Evolutionary conservation across 2,797 vertebrate genomes (phyloP).

Genomic region (Aeoliscus strigatus): DNA sequence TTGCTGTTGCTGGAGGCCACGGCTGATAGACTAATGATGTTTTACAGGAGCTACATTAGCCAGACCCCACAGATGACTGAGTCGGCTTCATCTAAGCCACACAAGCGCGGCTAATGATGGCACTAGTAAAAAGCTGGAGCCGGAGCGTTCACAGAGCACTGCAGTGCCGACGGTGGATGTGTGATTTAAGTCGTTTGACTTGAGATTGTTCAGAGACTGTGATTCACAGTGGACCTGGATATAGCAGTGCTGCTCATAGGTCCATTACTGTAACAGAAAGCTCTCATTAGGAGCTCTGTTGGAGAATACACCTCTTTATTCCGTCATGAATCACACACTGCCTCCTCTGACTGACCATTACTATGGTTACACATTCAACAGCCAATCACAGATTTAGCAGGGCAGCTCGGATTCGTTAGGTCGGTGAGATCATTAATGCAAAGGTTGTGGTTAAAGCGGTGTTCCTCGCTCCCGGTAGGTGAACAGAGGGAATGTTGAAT

Average conservation of each 20-base stretch:
- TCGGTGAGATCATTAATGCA: conserved; percentile 28
- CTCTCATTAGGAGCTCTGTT: conserved; percentile 30
- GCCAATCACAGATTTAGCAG: conserved; percentile 35
- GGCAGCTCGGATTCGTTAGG: conserved; percentile 27
- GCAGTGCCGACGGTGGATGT: conserved; percentile 23
- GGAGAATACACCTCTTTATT: conserved; percentile 38
- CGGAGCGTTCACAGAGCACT: conserved; percentile 17
- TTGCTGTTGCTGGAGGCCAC: conserved; percentile 54
- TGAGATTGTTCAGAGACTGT: conserved; percentile 24
- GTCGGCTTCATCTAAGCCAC: conserved; percentile 46
- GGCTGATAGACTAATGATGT: conserved; percentile 68
- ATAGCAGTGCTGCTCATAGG: conserved; percentile 19
- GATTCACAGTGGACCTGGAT: conserved; percentile 21
- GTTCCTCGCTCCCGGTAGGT: conserved; percentile 27
- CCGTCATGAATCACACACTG: conserved; percentile 38
- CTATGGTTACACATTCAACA: conserved; percentile 50
- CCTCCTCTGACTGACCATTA: conserved; percentile 41
- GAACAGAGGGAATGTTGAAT: conserved; percentile 46
- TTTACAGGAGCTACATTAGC: conserved; percentile 65
- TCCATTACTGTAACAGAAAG: conserved; percentile 28
- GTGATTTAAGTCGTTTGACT: conserved; percentile 24
- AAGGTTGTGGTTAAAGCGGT: conserved; percentile 23
- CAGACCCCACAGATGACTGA: conserved; percentile 63
- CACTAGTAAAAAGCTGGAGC: conserved; percentile 41
- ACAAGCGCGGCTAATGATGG: conserved; percentile 49